Base-by-base conservation (phyloP, 2,797 vertebrate genomes). In the Gallinago nigripennis region DNA sequence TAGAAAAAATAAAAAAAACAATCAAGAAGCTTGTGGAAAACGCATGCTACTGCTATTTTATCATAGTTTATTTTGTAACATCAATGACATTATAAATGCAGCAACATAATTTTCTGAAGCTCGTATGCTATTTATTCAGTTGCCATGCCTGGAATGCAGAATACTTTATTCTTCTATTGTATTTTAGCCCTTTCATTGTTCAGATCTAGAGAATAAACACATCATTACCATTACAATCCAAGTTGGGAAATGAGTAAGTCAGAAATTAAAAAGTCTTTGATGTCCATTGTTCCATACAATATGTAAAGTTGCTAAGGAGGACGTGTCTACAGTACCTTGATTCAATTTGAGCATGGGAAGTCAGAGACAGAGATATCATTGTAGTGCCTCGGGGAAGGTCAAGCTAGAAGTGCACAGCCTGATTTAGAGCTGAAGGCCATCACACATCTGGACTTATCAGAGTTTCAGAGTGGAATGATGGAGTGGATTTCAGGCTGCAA, bases 381-480 rank as follows among this genome's bases (percentile, higher is more conserved):
- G 48, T 24, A 46, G 21, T 68, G 84, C 98, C 96, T 82, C 35
- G 58, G 97, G 98, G 98, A 96, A 98, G 97, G 98, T 98, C 97
- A 83, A 89, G 90, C 93, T 97, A 95, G 92, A 97, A 93, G 90
- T 97, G 71, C 95, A 95, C 91, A 84, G 77, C 86, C 96, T 98
- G 97, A 98, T 91, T 97, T 97, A 97, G 78, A 86, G 91, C 97
- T 96, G 60, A 96, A 94, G 96, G 92, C 76, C 82, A 92, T 98
- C 96, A 97, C 98, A 98, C 95, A 98, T 98, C 97, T 98, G 97
- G 97, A 97, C 71, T 95, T 92, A 95, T 70, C 50, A 8, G n/a
- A 91, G 31, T 77, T 95, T 97, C 95, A 83, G 96, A 94, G 94
- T 96, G 83, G 94, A 96, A 97, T 96, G 94, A 97, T 68, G 53